Percentiles rank a stretch among this genome's conserved stretches.
phyloP scores from a whole-genome alignment of 2,113 vertebrate genomes.

The Pygoscelis antarcticus region DNA sequence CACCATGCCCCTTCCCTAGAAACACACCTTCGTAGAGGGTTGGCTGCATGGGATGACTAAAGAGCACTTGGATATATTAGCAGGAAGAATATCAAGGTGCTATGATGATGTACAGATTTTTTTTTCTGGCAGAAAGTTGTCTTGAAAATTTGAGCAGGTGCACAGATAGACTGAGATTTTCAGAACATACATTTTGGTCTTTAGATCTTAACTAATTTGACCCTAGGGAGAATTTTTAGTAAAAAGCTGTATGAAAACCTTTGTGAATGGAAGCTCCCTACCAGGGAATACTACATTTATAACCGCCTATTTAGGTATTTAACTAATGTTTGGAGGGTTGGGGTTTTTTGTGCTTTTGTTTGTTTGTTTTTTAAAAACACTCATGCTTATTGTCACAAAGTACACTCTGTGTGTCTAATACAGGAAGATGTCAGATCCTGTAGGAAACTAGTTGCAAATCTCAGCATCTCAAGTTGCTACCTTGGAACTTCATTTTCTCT shows the following conservation, averaged over 20 bases:
- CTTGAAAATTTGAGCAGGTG: neutral
- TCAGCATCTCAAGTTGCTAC: neutral
- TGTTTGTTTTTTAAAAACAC: neutral
- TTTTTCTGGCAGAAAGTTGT: neutral
- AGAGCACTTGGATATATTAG: neutral
- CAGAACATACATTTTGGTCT: neutral
- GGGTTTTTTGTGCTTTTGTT: neutral
- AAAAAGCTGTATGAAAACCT: neutral
- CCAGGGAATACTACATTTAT: neutral
- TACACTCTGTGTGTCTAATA: neutral
- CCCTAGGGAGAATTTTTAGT: neutral
- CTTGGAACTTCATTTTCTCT: neutral
- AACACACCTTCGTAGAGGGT: accelerated
- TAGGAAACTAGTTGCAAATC: neutral
- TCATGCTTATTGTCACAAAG: neutral
- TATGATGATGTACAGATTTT: neutral
- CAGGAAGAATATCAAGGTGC: neutral
- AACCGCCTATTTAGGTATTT: neutral
- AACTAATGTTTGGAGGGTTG: neutral
- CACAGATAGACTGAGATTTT: neutral
- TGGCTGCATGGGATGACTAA: accelerated
- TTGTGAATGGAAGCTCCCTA: neutral
- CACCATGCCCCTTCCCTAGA: accelerated
- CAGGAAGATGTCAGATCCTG: neutral
- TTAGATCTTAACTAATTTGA: neutral